A percentile compares a stretch with the other conserved stretches of the same genome.
Conservation (phyloP, 1,140 invertebrate species). For the Drosophila carrolli region DNA sequence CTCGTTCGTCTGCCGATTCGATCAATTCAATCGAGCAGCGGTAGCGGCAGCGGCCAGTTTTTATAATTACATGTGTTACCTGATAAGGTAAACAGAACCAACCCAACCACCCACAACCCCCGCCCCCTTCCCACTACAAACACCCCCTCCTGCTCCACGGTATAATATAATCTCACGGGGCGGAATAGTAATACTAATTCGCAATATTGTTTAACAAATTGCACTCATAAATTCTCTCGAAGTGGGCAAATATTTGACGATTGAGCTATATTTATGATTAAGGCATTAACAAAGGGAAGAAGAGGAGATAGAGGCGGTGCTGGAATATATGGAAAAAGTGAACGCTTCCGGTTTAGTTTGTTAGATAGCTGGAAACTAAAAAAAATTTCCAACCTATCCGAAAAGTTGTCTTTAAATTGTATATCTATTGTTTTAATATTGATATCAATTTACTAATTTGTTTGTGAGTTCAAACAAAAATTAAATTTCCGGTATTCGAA, state of each 20-base stretch:
- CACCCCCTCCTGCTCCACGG: background rate
- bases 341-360: background rate
- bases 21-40: conserved; percentile 26
- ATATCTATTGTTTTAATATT: background rate
- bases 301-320: conserved; percentile 7
- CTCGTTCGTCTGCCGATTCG: conserved; percentile 45
- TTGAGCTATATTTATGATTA: conserved; percentile 35
- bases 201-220: conserved; percentile 66
- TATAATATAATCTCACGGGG: conserved; percentile 3
- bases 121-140: background rate
- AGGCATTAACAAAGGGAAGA: conserved; percentile 4
- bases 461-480: too few relatives aligned
- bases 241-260: conserved; percentile 50
- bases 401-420: too few relatives aligned
- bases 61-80: conserved; percentile 59
- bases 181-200: conserved; percentile 61
- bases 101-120: background rate
- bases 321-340: background rate
- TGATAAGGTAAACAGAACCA: conserved; percentile 37
- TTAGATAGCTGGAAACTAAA: too few relatives aligned
- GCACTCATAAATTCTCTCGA: conserved; percentile 58
- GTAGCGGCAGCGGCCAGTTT: conserved; percentile 7
- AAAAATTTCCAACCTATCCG: too few relatives aligned
- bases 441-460: background rate
- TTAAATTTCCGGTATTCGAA: too few relatives aligned